These are phyloP conservation scores for Monopis laevigella DNA, from an alignment of 2,888 invertebrate genomes.

Conservation along the genomic window DNA sequence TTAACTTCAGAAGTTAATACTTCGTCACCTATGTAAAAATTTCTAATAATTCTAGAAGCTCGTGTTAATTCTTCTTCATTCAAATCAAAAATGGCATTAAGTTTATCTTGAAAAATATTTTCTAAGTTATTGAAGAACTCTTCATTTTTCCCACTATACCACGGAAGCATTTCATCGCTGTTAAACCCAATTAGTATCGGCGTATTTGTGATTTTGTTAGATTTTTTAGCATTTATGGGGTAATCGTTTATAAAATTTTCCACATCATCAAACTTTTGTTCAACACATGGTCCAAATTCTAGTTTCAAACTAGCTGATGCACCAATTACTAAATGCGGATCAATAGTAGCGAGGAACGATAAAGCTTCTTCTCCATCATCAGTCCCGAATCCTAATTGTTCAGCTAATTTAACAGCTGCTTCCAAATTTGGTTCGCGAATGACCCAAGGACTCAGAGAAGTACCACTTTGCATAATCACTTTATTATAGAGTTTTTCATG, in stretches of 20 bases:
- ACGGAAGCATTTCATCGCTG: conserved; percentile 26
- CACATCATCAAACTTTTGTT: conserved; percentile 29
- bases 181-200: conserved; percentile 35
- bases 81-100: background rate
- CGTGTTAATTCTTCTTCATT: conserved; percentile 20
- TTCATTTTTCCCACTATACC: background rate
- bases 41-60: conserved; percentile 18
- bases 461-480: conserved; percentile 48
- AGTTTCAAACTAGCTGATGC: conserved; percentile 10
- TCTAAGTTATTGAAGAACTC: conserved; percentile 6
- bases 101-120: conserved; percentile 20
- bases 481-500: conserved; percentile 48
- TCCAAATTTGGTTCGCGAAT: conserved; percentile 38
- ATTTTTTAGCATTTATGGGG: conserved; percentile 22
- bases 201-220: conserved; percentile 25
- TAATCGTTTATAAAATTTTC: conserved; percentile 29
- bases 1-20: conserved; percentile 17
- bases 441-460: conserved; percentile 41
- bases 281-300: conserved; percentile 27
- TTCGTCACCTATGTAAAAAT: conserved; percentile 37
- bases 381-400: conserved; percentile 40
- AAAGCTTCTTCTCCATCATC: conserved; percentile 39
- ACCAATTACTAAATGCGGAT: conserved; percentile 9
- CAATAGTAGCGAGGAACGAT: conserved; percentile 28
- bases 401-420: conserved; percentile 41